Conservation (phyloP, 1,140 invertebrate species). For the Drosophila lacertosa region DNA sequence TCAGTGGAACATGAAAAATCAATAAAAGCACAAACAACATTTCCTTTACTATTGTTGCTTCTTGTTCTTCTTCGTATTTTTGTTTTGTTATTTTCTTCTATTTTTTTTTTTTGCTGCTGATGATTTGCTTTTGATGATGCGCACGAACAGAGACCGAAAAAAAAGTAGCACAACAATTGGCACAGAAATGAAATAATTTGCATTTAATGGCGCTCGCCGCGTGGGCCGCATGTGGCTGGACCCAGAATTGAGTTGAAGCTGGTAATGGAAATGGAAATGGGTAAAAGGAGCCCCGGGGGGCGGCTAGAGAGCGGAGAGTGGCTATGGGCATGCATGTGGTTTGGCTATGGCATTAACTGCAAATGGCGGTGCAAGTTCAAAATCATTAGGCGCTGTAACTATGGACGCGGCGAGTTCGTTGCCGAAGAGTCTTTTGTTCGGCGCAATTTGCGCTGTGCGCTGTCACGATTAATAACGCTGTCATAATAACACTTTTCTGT, state of each 20-base stretch:
- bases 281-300: too few relatives aligned
- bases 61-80: constrained; percentile 17
- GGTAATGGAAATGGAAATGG: constrained; percentile 4
- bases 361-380: constrained; percentile 77
- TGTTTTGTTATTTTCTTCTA: constrained; percentile 27
- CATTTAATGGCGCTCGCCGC: constrained; percentile 76
- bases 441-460: constrained; percentile 65
- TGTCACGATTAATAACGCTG: constrained; percentile 83
- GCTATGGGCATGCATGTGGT: constrained; percentile 41
- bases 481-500: constrained; percentile 83
- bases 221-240: constrained; percentile 63
- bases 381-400: constrained; percentile 65
- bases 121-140: constrained; percentile 81
- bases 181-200: constrained; percentile 83
- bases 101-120: constrained; percentile 33
- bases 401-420: constrained; percentile 28
- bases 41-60: constrained; percentile 25
- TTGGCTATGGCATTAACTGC: constrained; percentile 61
- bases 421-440: constrained; percentile 46
- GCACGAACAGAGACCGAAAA: constrained; percentile 64
- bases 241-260: constrained; percentile 12
- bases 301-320: not conserved
- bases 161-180: constrained; percentile 82
- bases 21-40: constrained; percentile 70
- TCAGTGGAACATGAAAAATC: constrained; percentile 71